Conservation (phyloP, 53 echinoderm and acorn worm genomes). For the Crossaster papposus region DNA sequence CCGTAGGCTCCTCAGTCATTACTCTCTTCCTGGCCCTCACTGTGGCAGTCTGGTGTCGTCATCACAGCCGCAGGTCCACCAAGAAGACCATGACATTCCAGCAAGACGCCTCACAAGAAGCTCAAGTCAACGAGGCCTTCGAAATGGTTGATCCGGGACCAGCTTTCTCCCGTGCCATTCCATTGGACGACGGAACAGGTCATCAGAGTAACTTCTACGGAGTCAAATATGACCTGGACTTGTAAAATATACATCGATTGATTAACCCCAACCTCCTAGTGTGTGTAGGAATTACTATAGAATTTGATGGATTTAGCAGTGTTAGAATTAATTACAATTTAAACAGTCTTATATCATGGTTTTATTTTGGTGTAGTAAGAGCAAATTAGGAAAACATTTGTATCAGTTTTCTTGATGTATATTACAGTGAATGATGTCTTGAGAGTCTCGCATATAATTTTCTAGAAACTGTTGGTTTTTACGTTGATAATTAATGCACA, state of each 20-base stretch:
- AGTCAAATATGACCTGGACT: conserved; percentile 44
- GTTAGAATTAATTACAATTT: no score
- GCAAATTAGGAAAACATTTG: no score
- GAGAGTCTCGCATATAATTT: no score
- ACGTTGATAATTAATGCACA: no score
- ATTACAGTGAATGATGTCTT: no score
- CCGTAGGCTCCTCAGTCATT: neutral
- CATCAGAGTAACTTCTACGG: conserved; percentile 33
- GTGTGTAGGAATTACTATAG: no score
- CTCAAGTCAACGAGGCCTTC: conserved; percentile 39
- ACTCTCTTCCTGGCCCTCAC: neutral
- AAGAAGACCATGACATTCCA: conserved; percentile 49
- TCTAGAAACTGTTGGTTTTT: no score
- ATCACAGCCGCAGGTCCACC: neutral
- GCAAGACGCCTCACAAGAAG: neutral
- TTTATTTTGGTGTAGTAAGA: no score
- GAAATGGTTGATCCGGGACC: conserved; percentile 6
- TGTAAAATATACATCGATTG: neutral
- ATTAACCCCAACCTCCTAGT: no score
- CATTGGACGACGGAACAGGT: conserved; percentile 53
- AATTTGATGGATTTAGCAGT: no score
- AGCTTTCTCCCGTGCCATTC: conserved; percentile 46
- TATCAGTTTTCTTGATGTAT: no score
- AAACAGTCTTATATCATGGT: no score
- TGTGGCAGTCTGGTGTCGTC: conserved; percentile 25